Conservation (phyloP, 2,113 vertebrate genomes). For the Peromyscus californicus region DNA sequence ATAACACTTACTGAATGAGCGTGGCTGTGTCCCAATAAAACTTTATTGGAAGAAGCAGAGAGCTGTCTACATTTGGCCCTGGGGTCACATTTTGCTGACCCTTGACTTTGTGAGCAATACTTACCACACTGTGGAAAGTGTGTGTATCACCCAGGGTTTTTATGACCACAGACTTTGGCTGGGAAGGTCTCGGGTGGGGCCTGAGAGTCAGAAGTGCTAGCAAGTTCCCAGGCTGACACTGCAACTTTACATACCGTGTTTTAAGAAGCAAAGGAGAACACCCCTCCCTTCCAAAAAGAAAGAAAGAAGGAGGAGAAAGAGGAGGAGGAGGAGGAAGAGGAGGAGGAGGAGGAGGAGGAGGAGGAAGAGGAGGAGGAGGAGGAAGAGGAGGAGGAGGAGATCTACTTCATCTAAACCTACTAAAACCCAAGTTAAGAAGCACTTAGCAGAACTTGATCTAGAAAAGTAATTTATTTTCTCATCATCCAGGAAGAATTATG, state of each 20-base stretch:
- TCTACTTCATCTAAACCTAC: constrained; percentile 12
- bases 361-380: neutral
- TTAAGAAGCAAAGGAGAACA: neutral
- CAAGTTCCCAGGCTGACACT: neutral
- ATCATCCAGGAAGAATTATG: constrained; percentile 45
- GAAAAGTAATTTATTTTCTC: constrained; percentile 82
- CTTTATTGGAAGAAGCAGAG: neutral
- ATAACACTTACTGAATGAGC: neutral
- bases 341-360: neutral
- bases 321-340: neutral
- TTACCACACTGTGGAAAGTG: neutral
- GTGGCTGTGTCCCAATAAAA: neutral
- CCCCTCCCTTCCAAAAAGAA: neutral
- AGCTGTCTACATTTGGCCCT: neutral
- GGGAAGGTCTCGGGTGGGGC: neutral
- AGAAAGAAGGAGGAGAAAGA: neutral
- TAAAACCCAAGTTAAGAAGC: constrained; percentile 48
- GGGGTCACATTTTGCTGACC: neutral
- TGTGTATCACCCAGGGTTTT: no score
- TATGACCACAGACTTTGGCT: neutral
- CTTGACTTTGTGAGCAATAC: neutral
- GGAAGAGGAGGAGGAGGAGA: neutral
- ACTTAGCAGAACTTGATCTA: constrained; percentile 38
- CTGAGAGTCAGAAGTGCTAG: neutral
- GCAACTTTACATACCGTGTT: neutral